Evolutionary conservation across 1,140 invertebrate species (phyloP).

Genomic region (Bombus soroeensis): DNA sequence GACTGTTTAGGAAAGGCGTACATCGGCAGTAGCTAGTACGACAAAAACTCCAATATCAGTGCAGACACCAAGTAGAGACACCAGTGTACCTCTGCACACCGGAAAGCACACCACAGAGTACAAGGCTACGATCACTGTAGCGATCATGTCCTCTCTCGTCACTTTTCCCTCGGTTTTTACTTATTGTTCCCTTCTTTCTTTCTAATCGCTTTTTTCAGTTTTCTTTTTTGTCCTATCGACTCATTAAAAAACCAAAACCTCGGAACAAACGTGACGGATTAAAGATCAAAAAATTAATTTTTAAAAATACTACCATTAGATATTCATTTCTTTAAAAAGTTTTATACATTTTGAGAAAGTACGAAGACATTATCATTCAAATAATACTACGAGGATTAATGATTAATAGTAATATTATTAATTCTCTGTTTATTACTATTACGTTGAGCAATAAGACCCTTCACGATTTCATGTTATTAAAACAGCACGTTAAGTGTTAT

Average conservation of each 20-base stretch:
- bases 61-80: constrained; percentile 78
- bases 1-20: constrained; percentile 71
- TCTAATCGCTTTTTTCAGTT: not conserved
- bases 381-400: not conserved
- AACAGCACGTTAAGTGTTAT: too few relatives aligned
- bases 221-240: constrained; percentile 7
- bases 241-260: not conserved
- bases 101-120: constrained; percentile 80
- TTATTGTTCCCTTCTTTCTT: constrained; percentile 19
- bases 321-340: not conserved
- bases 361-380: not conserved
- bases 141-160: constrained; percentile 7
- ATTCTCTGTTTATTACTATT: too few relatives aligned
- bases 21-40: constrained; percentile 80
- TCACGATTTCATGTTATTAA: too few relatives aligned
- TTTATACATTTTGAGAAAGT: not conserved
- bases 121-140: constrained; percentile 62
- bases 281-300: too few relatives aligned
- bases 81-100: constrained; percentile 77
- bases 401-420: not conserved
- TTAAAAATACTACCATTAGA: not conserved
- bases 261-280: constrained; percentile 20
- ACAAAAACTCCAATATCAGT: constrained; percentile 78
- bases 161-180: constrained; percentile 35
- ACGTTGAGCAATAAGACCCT: not conserved